These are phyloP conservation scores for Hippocampus comes DNA, from an alignment of 2,113 vertebrate species.

Conservation along the genomic window DNA sequence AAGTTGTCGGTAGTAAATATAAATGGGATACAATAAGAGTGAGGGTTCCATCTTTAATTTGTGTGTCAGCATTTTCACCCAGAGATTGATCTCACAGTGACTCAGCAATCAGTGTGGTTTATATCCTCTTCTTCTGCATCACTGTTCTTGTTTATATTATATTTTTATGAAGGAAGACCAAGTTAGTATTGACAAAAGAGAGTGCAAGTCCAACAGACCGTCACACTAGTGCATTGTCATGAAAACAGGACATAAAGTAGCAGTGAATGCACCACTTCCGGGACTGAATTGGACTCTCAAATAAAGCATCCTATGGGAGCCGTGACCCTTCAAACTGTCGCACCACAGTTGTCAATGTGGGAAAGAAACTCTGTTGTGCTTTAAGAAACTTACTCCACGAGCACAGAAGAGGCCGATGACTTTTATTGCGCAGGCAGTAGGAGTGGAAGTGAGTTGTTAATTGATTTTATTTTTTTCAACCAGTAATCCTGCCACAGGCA, in stretches of 20 bases:
- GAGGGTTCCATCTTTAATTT: background rate
- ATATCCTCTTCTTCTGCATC: background rate
- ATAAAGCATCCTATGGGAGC: background rate
- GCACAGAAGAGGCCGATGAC: constrained; percentile 20
- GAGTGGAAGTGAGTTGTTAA: constrained; percentile 48
- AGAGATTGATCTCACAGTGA: background rate
- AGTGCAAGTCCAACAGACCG: background rate
- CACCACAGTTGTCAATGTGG: background rate
- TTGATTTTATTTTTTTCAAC: constrained; percentile 59
- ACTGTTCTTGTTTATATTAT: background rate
- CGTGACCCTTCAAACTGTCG: background rate
- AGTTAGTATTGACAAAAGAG: background rate
- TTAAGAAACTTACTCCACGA: constrained; percentile 20
- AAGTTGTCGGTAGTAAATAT: background rate
- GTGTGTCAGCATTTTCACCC: background rate
- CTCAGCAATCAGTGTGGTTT: background rate
- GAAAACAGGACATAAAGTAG: background rate
- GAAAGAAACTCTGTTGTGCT: background rate
- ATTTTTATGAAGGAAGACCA: background rate
- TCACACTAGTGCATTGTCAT: background rate
- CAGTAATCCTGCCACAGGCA: constrained; percentile 51
- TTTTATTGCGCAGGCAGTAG: constrained; percentile 10
- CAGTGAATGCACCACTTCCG: background rate
- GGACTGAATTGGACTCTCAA: constrained; percentile 4
- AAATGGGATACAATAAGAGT: background rate